Percentiles rank a stretch among this genome's conserved stretches.
Conservation (phyloP, 92 coral and sea anemone species). For the Nematostella vectensis region DNA sequence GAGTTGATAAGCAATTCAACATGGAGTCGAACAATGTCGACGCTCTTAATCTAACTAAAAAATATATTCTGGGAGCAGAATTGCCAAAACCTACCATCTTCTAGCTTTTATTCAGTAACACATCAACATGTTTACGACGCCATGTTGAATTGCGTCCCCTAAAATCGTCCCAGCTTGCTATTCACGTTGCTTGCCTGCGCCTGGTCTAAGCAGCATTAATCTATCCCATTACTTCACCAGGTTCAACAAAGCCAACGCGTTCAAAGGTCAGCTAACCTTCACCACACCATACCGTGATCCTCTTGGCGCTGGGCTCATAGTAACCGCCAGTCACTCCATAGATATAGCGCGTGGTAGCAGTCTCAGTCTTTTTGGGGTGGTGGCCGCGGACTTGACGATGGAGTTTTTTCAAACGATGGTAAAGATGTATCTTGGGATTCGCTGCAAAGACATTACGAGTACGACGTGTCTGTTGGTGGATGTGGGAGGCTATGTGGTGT, state of each 20-base stretch:
- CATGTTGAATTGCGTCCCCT: too few species aligned
- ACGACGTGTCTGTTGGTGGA: constrained; percentile 52
- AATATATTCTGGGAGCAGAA: too few species aligned
- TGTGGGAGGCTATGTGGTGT: constrained; percentile 49
- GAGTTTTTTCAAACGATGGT: constrained; percentile 25
- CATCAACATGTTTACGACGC: too few species aligned
- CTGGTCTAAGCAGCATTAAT: too few species aligned
- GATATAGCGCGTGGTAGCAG: constrained; percentile 4
- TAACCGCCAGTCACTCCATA: constrained; percentile 40
- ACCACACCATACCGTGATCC: constrained; percentile 67
- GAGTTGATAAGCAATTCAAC: too few species aligned
- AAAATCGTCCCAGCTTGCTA: too few species aligned
- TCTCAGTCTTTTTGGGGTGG: constrained; percentile 36
- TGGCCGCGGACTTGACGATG: constrained; percentile 47
- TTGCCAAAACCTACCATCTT: too few species aligned
- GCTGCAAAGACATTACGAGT: constrained; percentile 11
- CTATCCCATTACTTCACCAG: constrained; percentile 26
- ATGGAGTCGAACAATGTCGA: too few species aligned
- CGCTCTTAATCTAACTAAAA: too few species aligned
- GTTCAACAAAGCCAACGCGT: constrained; percentile 34
- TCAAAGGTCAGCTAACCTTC: constrained; percentile 14
- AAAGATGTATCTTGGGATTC: constrained; percentile 23
- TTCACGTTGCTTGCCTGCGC: too few species aligned
- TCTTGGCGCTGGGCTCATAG: constrained; percentile 55
- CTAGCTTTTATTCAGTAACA: too few species aligned